Base-by-base conservation (phyloP, 1,140 invertebrate species). In the Euwallacea fornicatus region DNA sequence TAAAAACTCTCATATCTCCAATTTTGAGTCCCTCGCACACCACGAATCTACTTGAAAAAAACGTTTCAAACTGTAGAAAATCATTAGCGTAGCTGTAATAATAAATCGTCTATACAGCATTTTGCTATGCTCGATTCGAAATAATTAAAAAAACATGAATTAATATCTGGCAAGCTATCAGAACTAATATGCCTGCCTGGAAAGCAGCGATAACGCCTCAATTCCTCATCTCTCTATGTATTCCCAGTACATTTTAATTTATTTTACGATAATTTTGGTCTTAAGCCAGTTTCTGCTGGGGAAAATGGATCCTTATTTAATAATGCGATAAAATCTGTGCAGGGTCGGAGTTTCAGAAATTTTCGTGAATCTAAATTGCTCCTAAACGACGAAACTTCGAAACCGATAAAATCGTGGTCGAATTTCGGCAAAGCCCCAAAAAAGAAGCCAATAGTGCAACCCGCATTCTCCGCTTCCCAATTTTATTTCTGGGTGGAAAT, bases 171-270 rank as follows among this genome's bases (percentile, higher is more conserved):
- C 2, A 6, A 13, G 46, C 46, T 2, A 11, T 50, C 13, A 13
- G 9, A 13, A 50, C 13, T 2, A 50, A 50, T 50, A 50, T 13
- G 13, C 9, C 46, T 50, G 46, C 46, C 46, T 50, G 46, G 46
- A 50, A 50, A 50, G 13, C 46, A 6, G 9, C 46, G 46, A 50
- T 0, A 50, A 6, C 9, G 46, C 46, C 46, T 13, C 46, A 50
- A 50, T 50, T 50, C 46, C 46, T 50, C 46, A 50, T 13, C 46
- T 50, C 46, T 50, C 46, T 13, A 50, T 50, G 46, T 50, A 50
- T 50, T 50, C 13, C 13, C 46, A 50, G 46, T 50, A 50, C 13
- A 50, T 50, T 50, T 50, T 50, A 50, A 50, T 50, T 50, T 50
- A 50, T 50, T 10, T 50, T 50, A 50, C 46, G 46, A 50, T 50